Evolutionary conservation across 2,888 invertebrate genomes (phyloP).

Genomic region (Tridacna gigas): DNA sequence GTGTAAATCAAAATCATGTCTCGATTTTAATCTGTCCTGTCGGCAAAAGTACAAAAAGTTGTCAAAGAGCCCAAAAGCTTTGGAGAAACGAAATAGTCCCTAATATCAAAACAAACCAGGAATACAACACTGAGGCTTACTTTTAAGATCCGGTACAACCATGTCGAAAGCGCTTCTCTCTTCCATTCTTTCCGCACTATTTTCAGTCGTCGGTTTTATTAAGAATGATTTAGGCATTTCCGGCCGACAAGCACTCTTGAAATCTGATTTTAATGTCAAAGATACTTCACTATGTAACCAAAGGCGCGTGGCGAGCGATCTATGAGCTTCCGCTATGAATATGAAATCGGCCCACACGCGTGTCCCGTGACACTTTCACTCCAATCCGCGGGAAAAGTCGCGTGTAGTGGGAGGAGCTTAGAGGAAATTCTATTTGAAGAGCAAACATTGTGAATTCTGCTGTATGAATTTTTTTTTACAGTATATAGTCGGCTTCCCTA

Average conservation of each 20-base stretch:
- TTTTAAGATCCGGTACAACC: background rate
- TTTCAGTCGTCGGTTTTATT: constrained; percentile 34
- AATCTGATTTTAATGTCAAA: constrained; percentile 4
- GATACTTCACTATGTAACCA: constrained; percentile 21
- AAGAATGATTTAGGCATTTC: constrained; percentile 63
- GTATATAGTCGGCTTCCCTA: background rate
- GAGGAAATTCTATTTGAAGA: constrained; percentile 11
- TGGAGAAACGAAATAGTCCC: too few relatives aligned
- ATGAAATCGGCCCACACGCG: constrained; percentile 9
- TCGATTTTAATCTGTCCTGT: too few relatives aligned
- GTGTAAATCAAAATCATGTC: too few relatives aligned
- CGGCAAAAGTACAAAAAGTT: too few relatives aligned
- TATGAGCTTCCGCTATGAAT: constrained; percentile 19
- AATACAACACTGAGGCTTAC: too few relatives aligned
- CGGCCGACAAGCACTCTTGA: background rate
- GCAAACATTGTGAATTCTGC: constrained; percentile 8
- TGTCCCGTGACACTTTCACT: constrained; percentile 15
- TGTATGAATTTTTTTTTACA: background rate
- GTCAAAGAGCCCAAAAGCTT: too few relatives aligned
- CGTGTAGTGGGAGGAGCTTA: constrained; percentile 38
- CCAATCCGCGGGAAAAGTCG: constrained; percentile 36
- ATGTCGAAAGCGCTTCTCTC: constrained; percentile 59
- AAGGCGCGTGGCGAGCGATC: constrained; percentile 38
- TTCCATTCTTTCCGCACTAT: constrained; percentile 35
- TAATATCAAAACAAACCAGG: too few relatives aligned